Percentiles rank a stretch among this genome's conserved stretches.
Evolutionary conservation across 2,888 invertebrate genomes (phyloP).

Genomic region (Boloria selene): DNA sequence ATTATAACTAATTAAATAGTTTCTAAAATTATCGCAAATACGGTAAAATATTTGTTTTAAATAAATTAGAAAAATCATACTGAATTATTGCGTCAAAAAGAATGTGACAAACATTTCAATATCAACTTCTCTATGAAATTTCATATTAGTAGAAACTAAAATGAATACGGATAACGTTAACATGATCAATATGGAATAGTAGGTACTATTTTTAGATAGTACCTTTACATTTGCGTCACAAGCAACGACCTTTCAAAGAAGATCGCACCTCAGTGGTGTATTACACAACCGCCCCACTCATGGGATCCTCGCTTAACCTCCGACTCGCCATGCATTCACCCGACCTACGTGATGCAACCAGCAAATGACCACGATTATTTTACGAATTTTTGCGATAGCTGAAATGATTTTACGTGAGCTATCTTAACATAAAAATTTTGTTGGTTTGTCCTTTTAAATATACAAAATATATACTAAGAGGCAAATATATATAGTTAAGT

Average conservation of each 20-base stretch:
- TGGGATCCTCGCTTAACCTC: conserved; percentile 54
- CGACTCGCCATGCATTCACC: conserved; percentile 48
- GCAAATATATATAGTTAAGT: no score
- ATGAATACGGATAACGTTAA: no score
- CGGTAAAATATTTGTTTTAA: no score
- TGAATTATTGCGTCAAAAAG: no score
- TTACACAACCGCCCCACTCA: conserved; percentile 54
- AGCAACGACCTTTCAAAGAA: conserved; percentile 69
- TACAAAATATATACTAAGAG: no score
- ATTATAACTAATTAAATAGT: not conserved
- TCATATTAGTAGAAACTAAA: no score
- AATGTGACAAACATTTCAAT: no score
- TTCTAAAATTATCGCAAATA: not conserved
- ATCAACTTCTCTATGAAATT: no score
- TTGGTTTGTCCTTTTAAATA: no score
- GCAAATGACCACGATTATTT: conserved; percentile 38
- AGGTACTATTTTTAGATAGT: not conserved
- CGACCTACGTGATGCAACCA: conserved; percentile 43
- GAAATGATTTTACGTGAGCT: not conserved
- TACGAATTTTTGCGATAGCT: conserved; percentile 17
- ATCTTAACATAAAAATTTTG: no score
- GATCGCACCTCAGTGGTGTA: conserved; percentile 63
- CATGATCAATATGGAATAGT: not conserved
- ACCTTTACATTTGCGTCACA: conserved; percentile 38
- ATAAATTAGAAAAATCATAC: no score